phyloP scores from a whole-genome alignment of 2,888 invertebrate genomes.

The Neria commutata region DNA sequence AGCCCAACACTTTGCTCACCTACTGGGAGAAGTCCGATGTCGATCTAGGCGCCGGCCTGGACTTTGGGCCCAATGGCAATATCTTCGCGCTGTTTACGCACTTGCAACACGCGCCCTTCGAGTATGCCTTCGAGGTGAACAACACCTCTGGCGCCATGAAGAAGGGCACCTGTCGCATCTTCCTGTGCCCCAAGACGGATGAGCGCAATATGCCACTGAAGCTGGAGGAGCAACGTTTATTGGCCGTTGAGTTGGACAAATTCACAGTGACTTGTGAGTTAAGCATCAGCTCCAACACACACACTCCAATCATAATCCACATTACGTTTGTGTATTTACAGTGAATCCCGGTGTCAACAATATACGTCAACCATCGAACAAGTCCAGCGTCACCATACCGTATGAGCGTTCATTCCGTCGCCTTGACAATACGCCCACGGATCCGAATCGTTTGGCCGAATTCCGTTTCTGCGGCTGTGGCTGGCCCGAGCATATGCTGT shows the following conservation, averaged over 20 bases:
- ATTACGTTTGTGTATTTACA: conserved; percentile 45
- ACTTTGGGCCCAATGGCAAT: conserved; percentile 76
- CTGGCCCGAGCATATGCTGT: conserved; percentile 66
- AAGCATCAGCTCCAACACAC: not conserved
- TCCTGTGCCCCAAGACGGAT: conserved; percentile 69
- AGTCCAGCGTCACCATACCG: conserved; percentile 78
- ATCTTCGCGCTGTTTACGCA: conserved; percentile 77
- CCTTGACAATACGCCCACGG: conserved; percentile 17
- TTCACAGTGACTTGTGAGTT: conserved; percentile 24
- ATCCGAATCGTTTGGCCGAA: conserved; percentile 13
- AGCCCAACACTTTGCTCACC: conserved; percentile 69
- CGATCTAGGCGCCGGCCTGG: conserved; percentile 79
- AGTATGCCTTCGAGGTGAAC: conserved; percentile 69
- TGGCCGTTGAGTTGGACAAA: conserved; percentile 68
- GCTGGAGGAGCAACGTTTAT: conserved; percentile 65
- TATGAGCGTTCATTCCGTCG: conserved; percentile 75
- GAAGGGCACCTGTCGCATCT: conserved; percentile 71
- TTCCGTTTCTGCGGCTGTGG: conserved; percentile 30
- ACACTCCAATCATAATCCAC: not conserved
- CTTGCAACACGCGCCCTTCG: conserved; percentile 76
- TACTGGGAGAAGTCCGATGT: conserved; percentile 83
- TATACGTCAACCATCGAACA: conserved; percentile 67
- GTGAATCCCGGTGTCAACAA: conserved; percentile 70
- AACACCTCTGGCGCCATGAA: conserved; percentile 63
- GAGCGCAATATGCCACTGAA: conserved; percentile 66